Evolutionary conservation across 1,140 invertebrate species (phyloP), one percentile per base, ranked within the genome.

Genomic region (Drosophila kepulauana): DNA sequence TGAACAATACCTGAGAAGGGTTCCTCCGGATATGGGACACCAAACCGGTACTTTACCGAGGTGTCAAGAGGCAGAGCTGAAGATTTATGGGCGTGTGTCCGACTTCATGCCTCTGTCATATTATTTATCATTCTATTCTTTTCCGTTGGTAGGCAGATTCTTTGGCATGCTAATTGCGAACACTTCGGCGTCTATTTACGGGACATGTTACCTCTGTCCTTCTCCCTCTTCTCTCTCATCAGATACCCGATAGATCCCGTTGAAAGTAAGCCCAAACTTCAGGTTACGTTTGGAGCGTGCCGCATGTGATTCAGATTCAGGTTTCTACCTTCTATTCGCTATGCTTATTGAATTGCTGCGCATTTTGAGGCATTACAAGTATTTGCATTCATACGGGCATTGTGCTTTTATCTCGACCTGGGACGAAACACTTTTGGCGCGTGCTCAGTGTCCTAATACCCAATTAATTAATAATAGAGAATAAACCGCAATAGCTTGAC

Each of bases 341-440:
- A 43, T 71, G 38, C 46, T 76, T 79, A 77, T 87, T 88, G 73
- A 84, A 88, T 87, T 71, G 77, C 81, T 77, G 67, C 45, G 33
- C 62, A 52, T 61, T 30, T 63, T 7, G 11, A 25, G 51, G 57
- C 51, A 56, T 76, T 71, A 41, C 41, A 43, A 13, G 41, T 43
- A 63, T 81, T 89, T 75, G 86, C 78, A 90, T 85, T 81, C 86
- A 89, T 85, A 81, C 85, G 86, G 81, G 81, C 85, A 90, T 90
- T 89, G 75, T 74, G 77, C 81, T 78, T 76, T 89, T 85, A 85
- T 89, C 81, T 74, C 79, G 20, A 57, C 30, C 16, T 45, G 54
- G 28, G 33, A 48, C 33, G 20, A 5, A 70, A n/a, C 54, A 38
- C 4, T 46, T 46, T 46, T 49, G 80, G 68, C 85, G 86, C 86